These are phyloP conservation scores for Pristionchus fissidentatus DNA, from an alignment of 2,888 invertebrate species.

Conservation along the genomic window DNA sequence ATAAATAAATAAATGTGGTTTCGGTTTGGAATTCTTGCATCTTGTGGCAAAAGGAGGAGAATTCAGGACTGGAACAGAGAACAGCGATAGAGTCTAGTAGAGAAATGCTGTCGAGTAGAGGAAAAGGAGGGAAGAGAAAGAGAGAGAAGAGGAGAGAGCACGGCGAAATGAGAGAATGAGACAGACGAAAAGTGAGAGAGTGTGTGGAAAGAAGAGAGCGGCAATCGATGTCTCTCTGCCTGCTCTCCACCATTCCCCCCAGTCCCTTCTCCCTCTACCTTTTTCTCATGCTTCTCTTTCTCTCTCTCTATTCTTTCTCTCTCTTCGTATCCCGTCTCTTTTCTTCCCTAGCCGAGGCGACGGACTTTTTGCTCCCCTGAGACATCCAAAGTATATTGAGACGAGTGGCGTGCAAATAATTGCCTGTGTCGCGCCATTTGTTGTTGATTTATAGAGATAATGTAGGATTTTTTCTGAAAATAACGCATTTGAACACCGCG, in stretches of 20 bases:
- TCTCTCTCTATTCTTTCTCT: background rate
- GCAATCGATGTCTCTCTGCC: conserved; percentile 16
- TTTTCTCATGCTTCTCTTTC: conserved; percentile 37
- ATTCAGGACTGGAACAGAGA: background rate
- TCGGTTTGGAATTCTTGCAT: no score
- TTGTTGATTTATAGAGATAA: no score
- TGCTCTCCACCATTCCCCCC: background rate
- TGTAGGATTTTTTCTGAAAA: no score
- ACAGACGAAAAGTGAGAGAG: background rate
- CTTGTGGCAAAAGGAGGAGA: background rate
- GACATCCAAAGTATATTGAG: no score
- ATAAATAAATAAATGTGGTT: no score
- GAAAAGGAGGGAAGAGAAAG: background rate
- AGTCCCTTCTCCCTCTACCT: conserved; percentile 1
- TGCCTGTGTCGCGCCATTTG: no score
- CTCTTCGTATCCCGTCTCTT: background rate
- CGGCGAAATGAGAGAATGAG: conserved; percentile 1
- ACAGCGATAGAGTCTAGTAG: no score
- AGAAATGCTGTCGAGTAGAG: no score
- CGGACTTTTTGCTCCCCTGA: background rate
- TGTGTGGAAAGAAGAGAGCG: background rate
- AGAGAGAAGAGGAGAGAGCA: background rate
- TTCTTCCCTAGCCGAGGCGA: conserved; percentile 22
- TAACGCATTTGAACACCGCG: no score
- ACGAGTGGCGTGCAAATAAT: no score